Base-by-base conservation (phyloP, 2,888 invertebrate genomes). In the Ochropleura plecta region DNA sequence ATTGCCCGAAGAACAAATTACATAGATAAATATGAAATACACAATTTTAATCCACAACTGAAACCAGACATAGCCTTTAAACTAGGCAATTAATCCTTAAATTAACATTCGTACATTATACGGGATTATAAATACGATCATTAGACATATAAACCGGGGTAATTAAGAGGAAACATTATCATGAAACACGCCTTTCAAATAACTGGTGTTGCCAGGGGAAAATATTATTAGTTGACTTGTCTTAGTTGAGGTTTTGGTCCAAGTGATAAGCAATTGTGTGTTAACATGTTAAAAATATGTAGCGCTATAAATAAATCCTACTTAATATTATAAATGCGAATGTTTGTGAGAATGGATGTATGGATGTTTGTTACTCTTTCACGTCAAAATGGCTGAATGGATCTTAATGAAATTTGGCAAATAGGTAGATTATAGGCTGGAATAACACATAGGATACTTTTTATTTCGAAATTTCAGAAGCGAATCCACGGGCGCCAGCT, bases 161-260 rank as follows among this genome's bases (percentile, higher is more conserved):
- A 82, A 84, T 84, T 84, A 80, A 73, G 65, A 57, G 14, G 44
- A 55, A 60, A 66, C n/a, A 84, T 82, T 84, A 82, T 70, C 74
- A 81, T 78, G 78, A 71, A 69, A 82, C 63, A 73, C 40, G 70
- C 40, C 67, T 70, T 73, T 71, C 51, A 63, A 78, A 71, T 77
- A 66, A 70, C 59, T 44, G 60, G 67, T 70, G 72, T 71, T 62
- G 71, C 42, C 20, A 16, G 9, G 42, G 46, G 72, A 67, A 79
- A 76, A 84, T 84, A 62, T 71, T 76, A 76, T 73, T 67, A 73
- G 68, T 74, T 70, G 55, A 40, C 60, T 64, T 73, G 70, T 68
- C 59, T 70, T 59, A 57, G 49, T 55, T 3, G 0, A 20, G 0
- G 44, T 10, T 65, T 18, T 59, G 55, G 59, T 51, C 3, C n/a